Percentiles rank a stretch among this genome's conserved stretches.
Evolutionary conservation across 2,113 vertebrate species (phyloP).

Genomic region (Rhinogobius similis): DNA sequence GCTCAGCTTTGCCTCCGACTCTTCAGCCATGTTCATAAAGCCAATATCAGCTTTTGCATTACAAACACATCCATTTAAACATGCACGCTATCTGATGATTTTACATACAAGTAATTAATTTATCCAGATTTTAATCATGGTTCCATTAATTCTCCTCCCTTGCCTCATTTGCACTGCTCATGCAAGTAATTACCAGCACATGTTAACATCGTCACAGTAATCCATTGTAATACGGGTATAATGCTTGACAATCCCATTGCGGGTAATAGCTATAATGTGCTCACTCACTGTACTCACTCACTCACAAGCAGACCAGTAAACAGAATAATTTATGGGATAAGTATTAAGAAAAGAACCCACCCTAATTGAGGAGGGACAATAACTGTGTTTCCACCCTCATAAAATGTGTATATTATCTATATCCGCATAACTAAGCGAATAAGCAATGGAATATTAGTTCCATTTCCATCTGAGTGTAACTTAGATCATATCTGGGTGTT

Average conservation of each 20-base stretch:
- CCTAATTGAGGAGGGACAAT: too few relatives aligned
- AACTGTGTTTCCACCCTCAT: too few relatives aligned
- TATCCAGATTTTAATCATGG: constrained; percentile 4
- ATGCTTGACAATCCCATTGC: neutral
- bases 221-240: constrained; percentile 5
- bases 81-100: neutral
- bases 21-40: neutral
- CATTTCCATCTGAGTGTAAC: too few relatives aligned
- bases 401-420: too few relatives aligned
- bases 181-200: constrained; percentile 8
- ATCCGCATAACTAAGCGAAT: too few relatives aligned
- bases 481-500: too few relatives aligned
- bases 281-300: too few relatives aligned
- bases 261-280: neutral
- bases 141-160: neutral
- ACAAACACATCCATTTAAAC: neutral
- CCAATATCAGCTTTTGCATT: neutral
- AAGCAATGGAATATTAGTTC: too few relatives aligned
- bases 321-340: too few relatives aligned
- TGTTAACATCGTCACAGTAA: constrained; percentile 1
- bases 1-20: neutral
- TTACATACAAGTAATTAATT: neutral
- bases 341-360: too few relatives aligned
- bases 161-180: neutral
- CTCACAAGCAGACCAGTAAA: too few relatives aligned